Percentiles rank a stretch among this genome's conserved stretches.
Evolutionary conservation across 2,888 invertebrate species (phyloP).

Genomic region (Marronus borbonicus): DNA sequence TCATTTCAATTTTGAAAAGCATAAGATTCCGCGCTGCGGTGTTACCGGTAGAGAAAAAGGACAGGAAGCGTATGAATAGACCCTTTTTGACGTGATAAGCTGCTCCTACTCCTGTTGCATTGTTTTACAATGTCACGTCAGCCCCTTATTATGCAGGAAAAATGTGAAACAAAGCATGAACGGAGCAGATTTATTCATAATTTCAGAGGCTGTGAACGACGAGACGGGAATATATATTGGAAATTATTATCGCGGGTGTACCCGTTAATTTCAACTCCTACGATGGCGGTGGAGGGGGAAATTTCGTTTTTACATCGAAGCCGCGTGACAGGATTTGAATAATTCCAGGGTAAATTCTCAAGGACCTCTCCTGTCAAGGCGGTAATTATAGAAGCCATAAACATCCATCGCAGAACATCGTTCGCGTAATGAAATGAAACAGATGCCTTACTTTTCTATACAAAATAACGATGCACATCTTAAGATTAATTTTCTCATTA

Average conservation of each 20-base stretch:
- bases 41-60: too few species aligned
- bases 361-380: conserved; percentile 32
- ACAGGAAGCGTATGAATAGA: too few species aligned
- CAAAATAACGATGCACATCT: too few species aligned
- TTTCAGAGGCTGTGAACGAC: conserved; percentile 24
- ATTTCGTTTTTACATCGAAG: conserved; percentile 33
- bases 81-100: too few species aligned
- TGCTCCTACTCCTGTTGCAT: not conserved
- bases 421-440: conserved; percentile 15
- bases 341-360: conserved; percentile 44
- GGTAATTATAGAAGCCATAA: conserved; percentile 46
- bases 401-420: conserved; percentile 24
- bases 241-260: conserved; percentile 43
- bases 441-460: too few species aligned
- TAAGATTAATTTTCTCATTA: too few species aligned
- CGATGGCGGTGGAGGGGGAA: not conserved
- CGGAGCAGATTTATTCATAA: conserved; percentile 43
- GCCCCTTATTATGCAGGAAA: conserved; percentile 10
- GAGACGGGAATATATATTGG: conserved; percentile 45
- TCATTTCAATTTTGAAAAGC: too few species aligned
- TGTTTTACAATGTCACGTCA: conserved; percentile 15
- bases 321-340: conserved; percentile 41
- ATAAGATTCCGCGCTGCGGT: too few species aligned
- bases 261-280: conserved; percentile 35
- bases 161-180: conserved; percentile 22